phyloP scores from a whole-genome alignment of 35 echinoderm and acorn worm species.

The Diadema setosum region DNA sequence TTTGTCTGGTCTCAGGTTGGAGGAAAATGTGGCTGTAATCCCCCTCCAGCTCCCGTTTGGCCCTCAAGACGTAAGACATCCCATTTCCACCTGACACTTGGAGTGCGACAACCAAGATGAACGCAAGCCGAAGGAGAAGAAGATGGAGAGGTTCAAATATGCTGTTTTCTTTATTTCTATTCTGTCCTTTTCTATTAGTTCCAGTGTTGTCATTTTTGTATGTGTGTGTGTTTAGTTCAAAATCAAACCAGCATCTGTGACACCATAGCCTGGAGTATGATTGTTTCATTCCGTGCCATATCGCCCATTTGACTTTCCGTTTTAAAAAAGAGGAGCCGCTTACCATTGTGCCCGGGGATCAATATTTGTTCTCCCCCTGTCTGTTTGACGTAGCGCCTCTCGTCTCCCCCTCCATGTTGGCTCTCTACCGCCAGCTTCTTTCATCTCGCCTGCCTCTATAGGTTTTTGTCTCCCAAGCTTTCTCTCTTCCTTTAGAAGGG shows the following conservation, averaged over 20 bases:
- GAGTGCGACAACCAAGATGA: too few species aligned
- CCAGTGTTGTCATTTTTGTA: not conserved
- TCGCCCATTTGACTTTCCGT: slow-evolving; percentile 6
- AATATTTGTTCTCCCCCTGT: slow-evolving; percentile 15
- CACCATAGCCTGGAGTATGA: not conserved
- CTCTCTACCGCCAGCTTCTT: not conserved
- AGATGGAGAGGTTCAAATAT: too few species aligned
- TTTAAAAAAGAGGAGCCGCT: slow-evolving; percentile 4
- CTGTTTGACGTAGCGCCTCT: not conserved
- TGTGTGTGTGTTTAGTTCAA: too few species aligned
- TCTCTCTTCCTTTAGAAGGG: not conserved
- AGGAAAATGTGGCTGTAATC: too few species aligned
- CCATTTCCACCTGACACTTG: too few species aligned
- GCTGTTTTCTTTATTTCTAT: too few species aligned
- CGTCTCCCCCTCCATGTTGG: not conserved
- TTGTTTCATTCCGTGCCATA: slow-evolving; percentile 18
- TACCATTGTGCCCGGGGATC: not conserved
- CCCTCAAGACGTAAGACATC: too few species aligned
- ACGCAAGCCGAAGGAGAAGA: too few species aligned
- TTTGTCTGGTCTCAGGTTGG: too few species aligned
- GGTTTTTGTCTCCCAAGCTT: not conserved
- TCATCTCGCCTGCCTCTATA: not conserved
- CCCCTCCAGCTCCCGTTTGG: too few species aligned
- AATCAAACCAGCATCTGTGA: not conserved
- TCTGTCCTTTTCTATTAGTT: too few species aligned